A percentile compares a stretch with the other conserved stretches of the same genome.
Conservation (phyloP, 2,113 vertebrate genomes). For the Sula dactylatra region DNA sequence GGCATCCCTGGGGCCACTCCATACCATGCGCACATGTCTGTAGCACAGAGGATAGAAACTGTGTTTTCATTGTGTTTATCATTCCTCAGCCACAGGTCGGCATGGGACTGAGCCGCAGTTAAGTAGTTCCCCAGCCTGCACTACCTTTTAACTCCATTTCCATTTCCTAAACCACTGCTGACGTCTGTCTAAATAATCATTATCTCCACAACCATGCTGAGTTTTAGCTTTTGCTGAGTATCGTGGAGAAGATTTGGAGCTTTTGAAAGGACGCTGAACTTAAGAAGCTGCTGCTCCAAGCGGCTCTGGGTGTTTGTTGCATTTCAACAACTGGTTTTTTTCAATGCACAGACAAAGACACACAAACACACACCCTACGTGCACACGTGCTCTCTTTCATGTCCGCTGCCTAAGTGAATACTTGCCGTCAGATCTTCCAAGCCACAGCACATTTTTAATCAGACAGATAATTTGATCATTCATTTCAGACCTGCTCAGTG, state of each 20-base stretch:
- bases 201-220: neutral
- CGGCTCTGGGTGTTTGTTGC: neutral
- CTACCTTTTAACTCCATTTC: conserved; percentile 5
- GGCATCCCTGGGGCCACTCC: neutral
- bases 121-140: neutral
- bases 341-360: neutral
- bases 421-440: conserved; percentile 18
- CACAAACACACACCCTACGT: neutral
- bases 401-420: neutral
- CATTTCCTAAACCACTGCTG: conserved; percentile 41
- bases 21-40: fast-evolving
- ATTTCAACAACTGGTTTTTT: neutral
- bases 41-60: neutral
- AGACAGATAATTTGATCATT: conserved; percentile 42
- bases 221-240: neutral
- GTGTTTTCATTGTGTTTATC: fast-evolving
- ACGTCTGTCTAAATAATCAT: conserved; percentile 32
- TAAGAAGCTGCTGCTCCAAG: neutral
- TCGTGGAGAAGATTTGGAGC: neutral
- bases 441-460: conserved; percentile 37
- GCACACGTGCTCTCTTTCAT: neutral
- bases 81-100: neutral
- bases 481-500: conserved; percentile 4
- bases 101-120: neutral
- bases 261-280: conserved; percentile 21